A percentile compares a stretch with the other conserved stretches of the same genome.
These are phyloP conservation scores for Agriotes lineatus DNA, from an alignment of 2,888 invertebrate species.

Conservation along the genomic window DNA sequence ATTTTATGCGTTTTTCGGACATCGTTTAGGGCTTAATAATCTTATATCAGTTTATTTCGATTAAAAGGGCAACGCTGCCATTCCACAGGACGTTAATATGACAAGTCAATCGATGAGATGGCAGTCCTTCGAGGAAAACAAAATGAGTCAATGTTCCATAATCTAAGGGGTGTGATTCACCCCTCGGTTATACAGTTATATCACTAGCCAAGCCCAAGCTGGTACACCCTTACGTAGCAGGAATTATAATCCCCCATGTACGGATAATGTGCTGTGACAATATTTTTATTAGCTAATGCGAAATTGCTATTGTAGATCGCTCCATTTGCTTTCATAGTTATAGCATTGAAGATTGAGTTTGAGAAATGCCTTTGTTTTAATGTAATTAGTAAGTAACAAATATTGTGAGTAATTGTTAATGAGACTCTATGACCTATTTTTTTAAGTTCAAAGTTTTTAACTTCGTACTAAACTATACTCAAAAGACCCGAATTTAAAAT, in stretches of 20 bases:
- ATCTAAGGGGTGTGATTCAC: conserved; percentile 45
- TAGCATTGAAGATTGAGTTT: too few relatives aligned
- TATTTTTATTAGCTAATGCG: conserved; percentile 41
- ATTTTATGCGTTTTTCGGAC: too few relatives aligned
- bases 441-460: too few relatives aligned
- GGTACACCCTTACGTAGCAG: conserved; percentile 29
- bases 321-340: too few relatives aligned
- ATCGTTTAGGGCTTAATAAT: too few relatives aligned
- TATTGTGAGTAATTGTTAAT: too few relatives aligned
- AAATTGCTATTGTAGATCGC: not conserved
- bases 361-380: too few relatives aligned
- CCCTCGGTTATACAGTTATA: conserved; percentile 35
- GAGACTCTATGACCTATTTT: too few relatives aligned
- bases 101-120: conserved; percentile 35
- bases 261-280: conserved; percentile 37
- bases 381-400: too few relatives aligned
- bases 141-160: conserved; percentile 42
- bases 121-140: conserved; percentile 27
- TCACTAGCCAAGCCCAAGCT: conserved; percentile 36
- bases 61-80: not conserved
- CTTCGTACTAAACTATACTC: too few relatives aligned
- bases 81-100: conserved; percentile 14
- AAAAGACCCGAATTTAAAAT: too few relatives aligned
- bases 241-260: conserved; percentile 35
- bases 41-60: not conserved